These are phyloP conservation scores for Campaea margaritaria DNA, from an alignment of 2,888 invertebrate species.

Conservation along the genomic window DNA sequence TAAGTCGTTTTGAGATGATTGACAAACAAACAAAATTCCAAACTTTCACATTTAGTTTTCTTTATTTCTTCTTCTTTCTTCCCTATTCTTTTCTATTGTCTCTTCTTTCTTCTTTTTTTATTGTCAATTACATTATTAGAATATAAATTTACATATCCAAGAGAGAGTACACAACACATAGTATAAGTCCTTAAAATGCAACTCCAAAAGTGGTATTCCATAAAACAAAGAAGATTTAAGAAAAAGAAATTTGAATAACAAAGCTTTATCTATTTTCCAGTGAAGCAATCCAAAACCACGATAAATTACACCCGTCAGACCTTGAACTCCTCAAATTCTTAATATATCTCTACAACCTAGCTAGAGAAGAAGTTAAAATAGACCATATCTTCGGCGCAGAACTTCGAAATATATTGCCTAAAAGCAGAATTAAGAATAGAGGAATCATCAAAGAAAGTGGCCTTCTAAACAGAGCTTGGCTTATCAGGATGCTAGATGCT, in stretches of 20 bases:
- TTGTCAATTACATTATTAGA: too few species aligned
- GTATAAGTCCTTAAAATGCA: too few species aligned
- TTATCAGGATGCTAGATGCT: slow-evolving; percentile 29
- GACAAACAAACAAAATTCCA: too few species aligned
- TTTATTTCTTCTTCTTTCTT: too few species aligned
- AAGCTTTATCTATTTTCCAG: slow-evolving; percentile 46
- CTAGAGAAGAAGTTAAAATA: slow-evolving; percentile 28
- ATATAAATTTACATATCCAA: too few species aligned
- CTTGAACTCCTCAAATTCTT: slow-evolving; percentile 61
- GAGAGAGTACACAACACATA: too few species aligned
- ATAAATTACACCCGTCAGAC: slow-evolving; percentile 55
- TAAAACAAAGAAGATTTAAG: not conserved
- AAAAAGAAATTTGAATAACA: not conserved
- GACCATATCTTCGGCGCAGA: not conserved
- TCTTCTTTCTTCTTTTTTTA: too few species aligned
- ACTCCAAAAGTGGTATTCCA: too few species aligned
- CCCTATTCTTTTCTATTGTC: too few species aligned
- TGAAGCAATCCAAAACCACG: slow-evolving; percentile 23
- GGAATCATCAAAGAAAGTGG: slow-evolving; percentile 37
- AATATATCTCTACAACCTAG: slow-evolving; percentile 50
- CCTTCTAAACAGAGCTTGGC: slow-evolving; percentile 42
- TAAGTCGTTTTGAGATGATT: too few species aligned
- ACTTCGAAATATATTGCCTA: slow-evolving; percentile 30
- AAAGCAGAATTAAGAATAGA: slow-evolving; percentile 37
- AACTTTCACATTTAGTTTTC: too few species aligned